These are phyloP conservation scores for Aldrovandia affinis DNA, from an alignment of 2,797 vertebrate species.

Conservation along the genomic window DNA sequence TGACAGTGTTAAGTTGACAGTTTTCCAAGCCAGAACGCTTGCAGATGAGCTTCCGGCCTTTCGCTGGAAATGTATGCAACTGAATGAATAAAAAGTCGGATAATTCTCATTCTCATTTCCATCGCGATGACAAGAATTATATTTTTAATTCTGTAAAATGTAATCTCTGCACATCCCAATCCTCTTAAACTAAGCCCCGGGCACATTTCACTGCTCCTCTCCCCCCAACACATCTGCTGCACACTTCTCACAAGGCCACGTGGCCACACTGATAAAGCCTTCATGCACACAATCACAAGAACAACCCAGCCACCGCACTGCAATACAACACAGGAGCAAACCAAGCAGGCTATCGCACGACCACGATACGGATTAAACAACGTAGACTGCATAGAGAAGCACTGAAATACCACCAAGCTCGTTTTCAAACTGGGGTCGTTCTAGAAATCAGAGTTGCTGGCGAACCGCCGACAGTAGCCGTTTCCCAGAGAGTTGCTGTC, in stretches of 20 bases:
- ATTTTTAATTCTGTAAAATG: slow-evolving; percentile 71
- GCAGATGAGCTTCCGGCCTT: background rate
- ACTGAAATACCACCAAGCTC: background rate
- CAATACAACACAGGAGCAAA: background rate
- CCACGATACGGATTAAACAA: background rate
- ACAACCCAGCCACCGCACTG: background rate
- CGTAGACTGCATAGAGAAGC: background rate
- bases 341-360: background rate
- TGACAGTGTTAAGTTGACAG: background rate
- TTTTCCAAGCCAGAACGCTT: background rate
- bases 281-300: background rate
- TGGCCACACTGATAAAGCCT: background rate
- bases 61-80: background rate
- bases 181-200: slow-evolving; percentile 69
- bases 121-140: slow-evolving; percentile 52
- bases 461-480: background rate
- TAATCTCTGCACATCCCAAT: slow-evolving; percentile 69
- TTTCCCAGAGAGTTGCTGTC: background rate
- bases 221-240: slow-evolving; percentile 57
- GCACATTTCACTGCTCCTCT: slow-evolving; percentile 64
- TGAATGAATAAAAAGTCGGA: background rate
- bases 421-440: background rate
- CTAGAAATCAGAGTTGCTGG: background rate
- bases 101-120: background rate
- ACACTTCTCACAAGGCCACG: slow-evolving; percentile 42